Percentiles rank a stretch among this genome's conserved stretches.
These are phyloP conservation scores for Nannoperca obscura DNA, from an alignment of 2,797 vertebrate genomes.

Conservation along the genomic window DNA sequence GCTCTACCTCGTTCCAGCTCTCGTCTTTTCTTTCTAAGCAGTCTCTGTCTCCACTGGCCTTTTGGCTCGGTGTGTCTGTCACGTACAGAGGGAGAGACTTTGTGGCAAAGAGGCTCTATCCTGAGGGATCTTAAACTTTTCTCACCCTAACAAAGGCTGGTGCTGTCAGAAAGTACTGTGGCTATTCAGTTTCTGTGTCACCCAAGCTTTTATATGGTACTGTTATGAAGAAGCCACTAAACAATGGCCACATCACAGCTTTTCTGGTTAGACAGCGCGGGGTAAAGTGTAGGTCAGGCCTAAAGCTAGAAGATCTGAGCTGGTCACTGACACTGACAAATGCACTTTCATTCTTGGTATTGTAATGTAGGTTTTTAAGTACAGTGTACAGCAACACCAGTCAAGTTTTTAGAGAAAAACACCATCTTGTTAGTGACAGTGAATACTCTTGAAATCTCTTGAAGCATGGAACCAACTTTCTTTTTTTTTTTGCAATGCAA, in stretches of 20 bases:
- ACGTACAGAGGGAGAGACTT: constrained; percentile 41
- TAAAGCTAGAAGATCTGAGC: constrained; percentile 28
- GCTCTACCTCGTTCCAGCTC: constrained; percentile 32
- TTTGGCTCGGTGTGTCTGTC: constrained; percentile 57
- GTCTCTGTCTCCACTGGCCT: constrained; percentile 53
- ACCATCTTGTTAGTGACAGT: not conserved
- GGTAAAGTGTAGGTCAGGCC: constrained; percentile 43
- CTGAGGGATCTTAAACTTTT: constrained; percentile 60
- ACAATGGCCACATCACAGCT: constrained; percentile 52
- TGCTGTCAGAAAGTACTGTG: constrained; percentile 45
- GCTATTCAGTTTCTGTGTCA: constrained; percentile 65
- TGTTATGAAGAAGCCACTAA: constrained; percentile 45
- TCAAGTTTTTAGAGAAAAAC: not conserved
- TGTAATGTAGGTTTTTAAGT: constrained; percentile 1
- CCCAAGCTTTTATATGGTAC: constrained; percentile 35
- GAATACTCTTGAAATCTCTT: not conserved
- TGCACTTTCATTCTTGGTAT: constrained; percentile 2
- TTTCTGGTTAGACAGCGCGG: constrained; percentile 36
- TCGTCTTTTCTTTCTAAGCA: constrained; percentile 36
- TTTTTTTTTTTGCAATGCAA: not conserved
- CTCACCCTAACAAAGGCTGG: constrained; percentile 59
- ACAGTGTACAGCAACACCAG: not conserved
- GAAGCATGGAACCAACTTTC: not conserved
- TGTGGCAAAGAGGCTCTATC: constrained; percentile 51
- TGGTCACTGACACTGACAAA: constrained; percentile 32